A percentile compares a stretch with the other conserved stretches of the same genome.
phyloP scores from a whole-genome alignment of 2,888 invertebrate genomes.

The Heteromurus nitidus region DNA sequence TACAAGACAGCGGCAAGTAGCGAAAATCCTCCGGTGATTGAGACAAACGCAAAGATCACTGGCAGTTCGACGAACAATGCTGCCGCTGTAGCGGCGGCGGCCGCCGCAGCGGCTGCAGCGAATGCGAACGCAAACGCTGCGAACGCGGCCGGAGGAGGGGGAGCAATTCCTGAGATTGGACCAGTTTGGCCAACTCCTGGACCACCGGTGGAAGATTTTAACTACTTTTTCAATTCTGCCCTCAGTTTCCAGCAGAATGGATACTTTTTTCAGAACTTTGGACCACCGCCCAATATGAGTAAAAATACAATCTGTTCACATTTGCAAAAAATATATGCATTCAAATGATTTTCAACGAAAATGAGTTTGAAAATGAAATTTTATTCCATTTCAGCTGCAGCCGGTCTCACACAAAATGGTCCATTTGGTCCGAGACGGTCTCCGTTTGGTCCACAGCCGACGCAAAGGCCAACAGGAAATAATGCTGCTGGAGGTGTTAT shows the following conservation, averaged over 20 bases:
- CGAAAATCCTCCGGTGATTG: slow-evolving; percentile 60
- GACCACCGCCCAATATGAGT: slow-evolving; percentile 73
- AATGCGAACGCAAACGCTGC: slow-evolving; percentile 61
- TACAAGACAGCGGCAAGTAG: slow-evolving; percentile 64
- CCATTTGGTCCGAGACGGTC: slow-evolving; percentile 72
- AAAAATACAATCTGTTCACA: too few species aligned
- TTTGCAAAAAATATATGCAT: too few species aligned
- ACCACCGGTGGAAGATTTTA: slow-evolving; percentile 72
- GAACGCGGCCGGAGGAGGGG: slow-evolving; percentile 53
- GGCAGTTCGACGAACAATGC: slow-evolving; percentile 34
- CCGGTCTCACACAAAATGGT: slow-evolving; percentile 71
- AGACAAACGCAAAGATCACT: slow-evolving; percentile 48
- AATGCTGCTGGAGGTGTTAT: slow-evolving; percentile 69
- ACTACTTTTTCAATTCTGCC: slow-evolving; percentile 72
- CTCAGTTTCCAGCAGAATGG: slow-evolving; percentile 72
- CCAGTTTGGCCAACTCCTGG: slow-evolving; percentile 72
- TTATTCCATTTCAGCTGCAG: slow-evolving; percentile 21
- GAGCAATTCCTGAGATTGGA: slow-evolving; percentile 66
- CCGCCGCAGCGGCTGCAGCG: slow-evolving; percentile 66
- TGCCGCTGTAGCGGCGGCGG: slow-evolving; percentile 65
- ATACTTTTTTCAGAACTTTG: slow-evolving; percentile 73
- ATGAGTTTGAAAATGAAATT: slow-evolving; percentile 3
- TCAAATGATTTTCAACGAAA: too few species aligned
- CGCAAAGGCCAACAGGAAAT: slow-evolving; percentile 71
- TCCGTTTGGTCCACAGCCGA: slow-evolving; percentile 71